Conservation (phyloP, 2,797 vertebrate genomes). For the Diglossa cyanea region DNA sequence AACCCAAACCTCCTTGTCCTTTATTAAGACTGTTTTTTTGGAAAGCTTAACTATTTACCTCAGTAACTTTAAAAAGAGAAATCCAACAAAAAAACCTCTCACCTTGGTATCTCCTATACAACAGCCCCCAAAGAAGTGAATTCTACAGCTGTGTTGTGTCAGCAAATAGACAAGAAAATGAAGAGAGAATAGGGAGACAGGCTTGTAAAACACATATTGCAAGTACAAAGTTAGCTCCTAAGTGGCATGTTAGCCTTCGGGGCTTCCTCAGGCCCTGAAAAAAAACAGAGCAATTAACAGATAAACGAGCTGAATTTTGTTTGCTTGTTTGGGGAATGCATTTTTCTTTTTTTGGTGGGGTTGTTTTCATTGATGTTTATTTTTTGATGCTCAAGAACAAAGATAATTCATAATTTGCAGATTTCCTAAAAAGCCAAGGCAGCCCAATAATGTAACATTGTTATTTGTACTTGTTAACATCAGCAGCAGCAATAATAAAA, state of each 20-base stretch:
- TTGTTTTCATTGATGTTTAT: not conserved
- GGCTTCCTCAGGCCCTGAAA: not conserved
- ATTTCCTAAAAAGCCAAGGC: slow-evolving; percentile 50
- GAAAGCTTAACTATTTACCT: not conserved
- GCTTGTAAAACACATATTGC: not conserved
- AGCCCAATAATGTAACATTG: slow-evolving; percentile 26
- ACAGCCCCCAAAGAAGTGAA: not conserved
- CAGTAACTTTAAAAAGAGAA: not conserved
- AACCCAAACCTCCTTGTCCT: not conserved
- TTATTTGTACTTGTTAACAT: slow-evolving; percentile 58
- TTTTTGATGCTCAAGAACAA: not conserved
- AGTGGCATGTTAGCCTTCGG: slow-evolving; percentile 6
- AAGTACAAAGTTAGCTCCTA: not conserved
- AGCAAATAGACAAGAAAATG: not conserved
- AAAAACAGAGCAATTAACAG: slow-evolving; percentile 37
- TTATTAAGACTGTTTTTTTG: not conserved
- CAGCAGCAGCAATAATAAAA: slow-evolving; percentile 31
- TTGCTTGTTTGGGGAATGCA: not conserved
- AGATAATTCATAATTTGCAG: slow-evolving; percentile 16
- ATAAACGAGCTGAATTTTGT: slow-evolving; percentile 1
- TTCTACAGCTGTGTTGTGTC: not conserved
- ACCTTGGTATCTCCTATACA: not conserved
- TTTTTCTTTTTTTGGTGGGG: not conserved
- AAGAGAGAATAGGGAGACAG: not conserved
- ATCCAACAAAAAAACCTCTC: not conserved